These are phyloP conservation scores for Monopis laevigella DNA, from an alignment of 2,888 invertebrate genomes.

Conservation along the genomic window DNA sequence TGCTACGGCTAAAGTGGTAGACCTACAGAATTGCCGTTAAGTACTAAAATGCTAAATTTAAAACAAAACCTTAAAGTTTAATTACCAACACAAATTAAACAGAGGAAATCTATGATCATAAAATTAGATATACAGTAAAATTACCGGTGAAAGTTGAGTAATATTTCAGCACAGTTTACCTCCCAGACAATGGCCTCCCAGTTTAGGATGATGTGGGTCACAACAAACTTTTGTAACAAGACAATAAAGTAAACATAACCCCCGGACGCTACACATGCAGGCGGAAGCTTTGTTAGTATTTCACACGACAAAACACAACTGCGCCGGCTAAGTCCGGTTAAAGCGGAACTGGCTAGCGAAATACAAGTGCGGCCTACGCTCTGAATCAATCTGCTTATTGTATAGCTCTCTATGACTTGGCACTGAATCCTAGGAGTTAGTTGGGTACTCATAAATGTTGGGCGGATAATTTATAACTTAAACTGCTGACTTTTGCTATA, in stretches of 20 bases:
- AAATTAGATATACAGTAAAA: slow-evolving; percentile 6
- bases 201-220: slow-evolving; percentile 12
- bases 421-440: too few relatives aligned
- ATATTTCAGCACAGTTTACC: slow-evolving; percentile 8
- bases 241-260: slow-evolving; percentile 42
- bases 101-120: background rate
- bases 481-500: too few relatives aligned
- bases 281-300: slow-evolving; percentile 42
- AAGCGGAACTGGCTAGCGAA: slow-evolving; percentile 7
- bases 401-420: too few relatives aligned
- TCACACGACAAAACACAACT: slow-evolving; percentile 26
- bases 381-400: slow-evolving; percentile 4
- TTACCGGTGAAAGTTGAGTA: slow-evolving; percentile 4
- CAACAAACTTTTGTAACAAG: slow-evolving; percentile 42
- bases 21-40: too few relatives aligned
- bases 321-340: slow-evolving; percentile 7
- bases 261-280: slow-evolving; percentile 24
- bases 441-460: too few relatives aligned
- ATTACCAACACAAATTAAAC: background rate
- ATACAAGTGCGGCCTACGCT: slow-evolving; percentile 2
- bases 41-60: too few relatives aligned
- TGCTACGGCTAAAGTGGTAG: too few relatives aligned
- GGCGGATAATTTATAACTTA: too few relatives aligned
- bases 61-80: too few relatives aligned
- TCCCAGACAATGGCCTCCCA: slow-evolving; percentile 7